Percentiles rank a stretch among this genome's conserved stretches.
Evolutionary conservation across 2,888 invertebrate species (phyloP).

Genomic region (Cosmorhoe ocellata): DNA sequence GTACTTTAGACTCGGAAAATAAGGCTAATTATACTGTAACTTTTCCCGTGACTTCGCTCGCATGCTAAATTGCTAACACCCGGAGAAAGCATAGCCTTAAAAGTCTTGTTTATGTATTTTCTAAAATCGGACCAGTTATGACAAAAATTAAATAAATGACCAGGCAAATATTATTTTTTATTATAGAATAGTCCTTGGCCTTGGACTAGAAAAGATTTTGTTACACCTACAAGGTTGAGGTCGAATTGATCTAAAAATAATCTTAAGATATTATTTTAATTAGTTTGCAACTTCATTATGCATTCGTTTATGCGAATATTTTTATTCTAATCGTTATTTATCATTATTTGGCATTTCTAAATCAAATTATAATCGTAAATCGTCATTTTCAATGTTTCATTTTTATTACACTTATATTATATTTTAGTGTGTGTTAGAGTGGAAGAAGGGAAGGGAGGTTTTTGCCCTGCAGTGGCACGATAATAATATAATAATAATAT

Average conservation of each 20-base stretch:
- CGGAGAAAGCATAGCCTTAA: no score
- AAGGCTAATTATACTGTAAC: background rate
- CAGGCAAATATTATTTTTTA: no score
- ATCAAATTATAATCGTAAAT: background rate
- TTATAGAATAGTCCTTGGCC: background rate
- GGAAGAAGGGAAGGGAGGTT: no score
- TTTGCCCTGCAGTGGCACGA: no score
- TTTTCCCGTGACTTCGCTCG: background rate
- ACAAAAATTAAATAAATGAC: no score
- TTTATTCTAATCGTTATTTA: background rate
- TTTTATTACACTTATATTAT: no score
- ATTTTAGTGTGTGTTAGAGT: no score
- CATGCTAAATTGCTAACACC: no score
- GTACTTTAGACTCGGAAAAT: background rate
- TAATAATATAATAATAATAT: no score
- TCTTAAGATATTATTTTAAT: conserved; percentile 3
- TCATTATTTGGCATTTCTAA: background rate
- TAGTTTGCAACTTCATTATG: conserved; percentile 1
- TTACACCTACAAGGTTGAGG: conserved; percentile 15
- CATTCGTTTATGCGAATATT: conserved; percentile 4
- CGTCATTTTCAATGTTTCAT: no score
- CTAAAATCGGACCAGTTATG: no score
- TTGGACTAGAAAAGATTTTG: conserved; percentile 19
- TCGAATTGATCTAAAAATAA: conserved; percentile 17
- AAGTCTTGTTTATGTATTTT: no score